Base-by-base conservation (phyloP, 2,888 invertebrate genomes). In the Nemoura dubitans region DNA sequence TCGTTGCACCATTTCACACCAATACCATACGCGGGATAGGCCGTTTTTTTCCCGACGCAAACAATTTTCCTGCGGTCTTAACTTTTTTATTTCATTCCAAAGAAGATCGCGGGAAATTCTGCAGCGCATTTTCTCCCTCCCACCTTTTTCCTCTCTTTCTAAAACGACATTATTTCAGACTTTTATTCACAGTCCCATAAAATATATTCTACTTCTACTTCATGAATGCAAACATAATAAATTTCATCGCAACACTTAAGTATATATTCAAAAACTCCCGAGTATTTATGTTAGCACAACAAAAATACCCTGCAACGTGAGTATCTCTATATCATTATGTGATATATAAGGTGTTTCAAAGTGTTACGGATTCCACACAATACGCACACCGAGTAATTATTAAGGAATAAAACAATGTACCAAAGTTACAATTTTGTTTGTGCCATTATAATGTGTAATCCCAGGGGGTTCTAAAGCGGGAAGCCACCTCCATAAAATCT, bases 161-260 rank as follows among this genome's bases (percentile, higher is more conserved):
- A 59, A 59, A 59, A 10, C 59, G 59, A 10, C 59, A 59, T 59
- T 59, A 59, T 59, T 59, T 59, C 59, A 10, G 59, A 59, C 59
- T 59, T 59, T 59, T 59, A 59, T 3, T 21, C 59, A 2, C 14
- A 2, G 59, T 21, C 14, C 10, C 59, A 21, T 59, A 21, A 21
- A 59, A 59, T 59, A 21, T 59, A 59, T 59, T 59, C 59, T 59
- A 59, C 59, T 59, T 59, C 59, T 59, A 59, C 59, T 59, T 59
- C 21, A 59, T 59, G 59, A 59, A 59, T 59, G 59, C 14, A 59
- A 59, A 59, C 59, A 59, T 59, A 14, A 59, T 59, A 59, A 59
- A 59, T 59, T 59, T 59, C 59, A 7, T 3, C 21, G 6, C 14
- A 59, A 59, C 59, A 7, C 59, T 21, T 59, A 7, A n/a, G 3